phyloP scores from a whole-genome alignment of 1,140 invertebrate genomes.

The Gerris buenoi region DNA sequence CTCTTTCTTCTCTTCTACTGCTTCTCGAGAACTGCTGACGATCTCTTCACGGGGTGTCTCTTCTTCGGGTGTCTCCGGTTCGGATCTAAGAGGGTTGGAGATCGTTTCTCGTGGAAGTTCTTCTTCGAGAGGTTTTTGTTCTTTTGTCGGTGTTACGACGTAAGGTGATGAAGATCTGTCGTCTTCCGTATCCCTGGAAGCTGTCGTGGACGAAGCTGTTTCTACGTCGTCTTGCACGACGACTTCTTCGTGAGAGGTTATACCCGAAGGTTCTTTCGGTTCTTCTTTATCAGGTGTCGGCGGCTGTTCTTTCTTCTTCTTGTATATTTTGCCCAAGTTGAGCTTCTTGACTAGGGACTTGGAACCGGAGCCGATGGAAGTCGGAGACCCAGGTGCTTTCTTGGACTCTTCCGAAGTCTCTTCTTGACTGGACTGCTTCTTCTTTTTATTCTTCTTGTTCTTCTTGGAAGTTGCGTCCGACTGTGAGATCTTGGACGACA shows the following conservation, averaged over 20 bases:
- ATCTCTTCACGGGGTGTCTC: not conserved
- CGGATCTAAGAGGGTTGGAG: not conserved
- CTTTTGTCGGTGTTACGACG: not conserved
- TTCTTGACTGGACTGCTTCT: not conserved
- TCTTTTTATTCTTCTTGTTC: not conserved
- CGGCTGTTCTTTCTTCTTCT: not conserved
- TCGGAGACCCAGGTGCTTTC: not conserved
- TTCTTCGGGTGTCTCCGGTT: not conserved
- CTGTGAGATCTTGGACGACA: not conserved
- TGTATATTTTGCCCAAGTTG: not conserved
- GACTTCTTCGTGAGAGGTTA: not conserved
- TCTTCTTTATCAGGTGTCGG: too few relatives aligned
- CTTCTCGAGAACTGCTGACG: too few relatives aligned
- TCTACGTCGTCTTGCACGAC: not conserved
- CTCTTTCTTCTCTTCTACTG: not conserved
- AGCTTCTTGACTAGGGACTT: not conserved
- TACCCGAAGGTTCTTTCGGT: not conserved
- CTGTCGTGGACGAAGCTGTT: not conserved
- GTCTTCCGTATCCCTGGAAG: not conserved
- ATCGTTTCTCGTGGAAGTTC: not conserved
- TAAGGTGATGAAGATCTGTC: not conserved
- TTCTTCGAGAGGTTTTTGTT: not conserved
- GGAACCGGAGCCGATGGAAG: not conserved
- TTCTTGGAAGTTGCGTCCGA: not conserved
- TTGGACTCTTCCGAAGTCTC: not conserved